Conservation (phyloP, 2,888 invertebrate species). For the Oxycera nigricornis region DNA sequence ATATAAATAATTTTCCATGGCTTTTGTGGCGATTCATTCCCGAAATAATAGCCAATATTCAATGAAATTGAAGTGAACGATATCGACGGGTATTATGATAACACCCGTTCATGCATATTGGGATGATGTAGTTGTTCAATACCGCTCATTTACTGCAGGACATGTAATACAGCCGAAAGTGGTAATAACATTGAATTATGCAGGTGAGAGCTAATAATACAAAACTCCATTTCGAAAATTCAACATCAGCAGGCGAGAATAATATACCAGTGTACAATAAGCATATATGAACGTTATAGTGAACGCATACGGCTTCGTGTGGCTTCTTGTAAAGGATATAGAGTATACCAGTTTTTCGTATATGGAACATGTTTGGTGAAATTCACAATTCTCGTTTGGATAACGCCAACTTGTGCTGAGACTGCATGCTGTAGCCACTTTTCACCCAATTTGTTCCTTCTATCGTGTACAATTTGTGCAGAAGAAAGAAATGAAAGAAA, state of each 20-base stretch:
- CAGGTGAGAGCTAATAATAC: constrained; percentile 9
- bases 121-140: neutral
- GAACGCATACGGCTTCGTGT: neutral
- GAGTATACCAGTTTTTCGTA: neutral
- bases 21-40: too few species aligned
- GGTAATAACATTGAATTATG: constrained; percentile 26
- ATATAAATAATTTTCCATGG: too few species aligned
- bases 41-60: too few species aligned
- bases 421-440: neutral
- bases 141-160: neutral
- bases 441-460: neutral
- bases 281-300: neutral
- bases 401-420: neutral
- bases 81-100: neutral
- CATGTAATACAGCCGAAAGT: neutral
- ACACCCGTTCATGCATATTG: neutral
- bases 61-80: neutral
- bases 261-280: neutral
- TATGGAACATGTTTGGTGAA: neutral
- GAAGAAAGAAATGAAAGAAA: neutral
- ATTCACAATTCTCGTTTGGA: constrained; percentile 4
- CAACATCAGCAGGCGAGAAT: neutral
- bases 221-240: constrained; percentile 6
- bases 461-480: neutral
- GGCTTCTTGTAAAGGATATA: neutral